Base-by-base conservation (phyloP, 1,140 invertebrate species). In the Musca domestica region DNA sequence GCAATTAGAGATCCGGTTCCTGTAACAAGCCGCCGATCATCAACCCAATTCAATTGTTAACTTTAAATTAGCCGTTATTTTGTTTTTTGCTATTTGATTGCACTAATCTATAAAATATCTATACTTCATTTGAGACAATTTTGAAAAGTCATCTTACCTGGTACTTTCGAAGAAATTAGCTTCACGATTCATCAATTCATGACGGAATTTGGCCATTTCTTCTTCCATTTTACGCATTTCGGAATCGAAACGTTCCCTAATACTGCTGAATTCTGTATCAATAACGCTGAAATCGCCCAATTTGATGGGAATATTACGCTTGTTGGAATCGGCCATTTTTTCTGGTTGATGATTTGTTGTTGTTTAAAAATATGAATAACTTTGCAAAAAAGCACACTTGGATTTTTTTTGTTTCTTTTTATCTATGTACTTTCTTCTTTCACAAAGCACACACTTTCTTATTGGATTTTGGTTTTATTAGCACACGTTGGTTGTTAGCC, bases 171-270 rank as follows among this genome's bases (percentile, higher is more conserved):
- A 95, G 84, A 95, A 95, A 82, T 93, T 92, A 74, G 91, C 91
- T 83, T 96, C 94, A 73, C 92, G 87, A 82, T 95, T 95, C 89
- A 95, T 92, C 64, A 98, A 85, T 83, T 97, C 95, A 68, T 91
- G 91, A 71, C 96, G 87, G 86, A 98, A 96, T 84, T 93, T 92
- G 81, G 92, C 91, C 96, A 98, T 98, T 85, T 98, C 96, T 73
- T 98, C 95, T 85, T 98, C 96, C 94, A 98, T 98, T 85, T 95
- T 94, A 74, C 91, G 87, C 96, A 98, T 98, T 87, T 98, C 96
- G 27, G 76, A 90, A 82, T 98, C 96, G 83, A 98, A 98, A 70
- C 94, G 88, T 81, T 97, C 95, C 70, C 95, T 89, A 81, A 98
- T 98, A 82, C 91, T 95, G 76, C 93, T 94, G 85, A 98, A 98